Percentiles rank a stretch among this genome's conserved stretches.
Conservation (phyloP, 2,888 invertebrate genomes). For the Eurytoma californica region DNA sequence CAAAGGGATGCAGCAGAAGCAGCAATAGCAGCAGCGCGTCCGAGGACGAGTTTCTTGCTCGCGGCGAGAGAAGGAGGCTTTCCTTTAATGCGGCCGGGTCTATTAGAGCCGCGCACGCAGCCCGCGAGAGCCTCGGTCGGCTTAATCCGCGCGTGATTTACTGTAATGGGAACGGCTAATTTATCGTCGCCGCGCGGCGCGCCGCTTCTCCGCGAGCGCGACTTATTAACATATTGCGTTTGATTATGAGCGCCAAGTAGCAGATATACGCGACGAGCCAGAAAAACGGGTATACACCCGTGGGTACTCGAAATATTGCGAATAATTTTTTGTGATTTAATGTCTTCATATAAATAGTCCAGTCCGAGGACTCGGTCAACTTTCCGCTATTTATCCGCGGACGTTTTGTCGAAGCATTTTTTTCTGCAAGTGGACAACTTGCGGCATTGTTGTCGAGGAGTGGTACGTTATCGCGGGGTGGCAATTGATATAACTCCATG, state of each 20-base stretch:
- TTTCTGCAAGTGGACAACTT: background rate
- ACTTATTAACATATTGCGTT: slow-evolving; percentile 57
- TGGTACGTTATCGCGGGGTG: no score
- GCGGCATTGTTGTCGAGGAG: no score
- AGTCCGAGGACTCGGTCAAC: background rate
- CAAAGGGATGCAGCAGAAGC: slow-evolving; percentile 30
- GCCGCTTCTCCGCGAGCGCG: slow-evolving; percentile 10
- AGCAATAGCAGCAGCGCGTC: background rate
- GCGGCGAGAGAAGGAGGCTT: slow-evolving; percentile 9
- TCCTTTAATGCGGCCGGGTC: slow-evolving; percentile 41
- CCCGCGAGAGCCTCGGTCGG: slow-evolving; percentile 19
- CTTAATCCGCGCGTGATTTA: slow-evolving; percentile 57
- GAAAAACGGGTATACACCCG: slow-evolving; percentile 50
- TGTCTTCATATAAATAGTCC: slow-evolving; percentile 51
- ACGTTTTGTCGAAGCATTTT: slow-evolving; percentile 29
- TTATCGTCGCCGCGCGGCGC: slow-evolving; percentile 40
- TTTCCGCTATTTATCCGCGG: slow-evolving; percentile 19
- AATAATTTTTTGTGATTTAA: slow-evolving; percentile 56
- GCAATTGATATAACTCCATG: no score
- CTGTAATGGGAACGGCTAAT: slow-evolving; percentile 54
- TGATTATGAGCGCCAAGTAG: slow-evolving; percentile 46
- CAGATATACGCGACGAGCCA: slow-evolving; percentile 29
- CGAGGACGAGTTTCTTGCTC: slow-evolving; percentile 47
- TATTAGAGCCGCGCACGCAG: slow-evolving; percentile 6
- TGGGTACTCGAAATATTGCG: slow-evolving; percentile 44